Evolutionary conservation across 1,140 invertebrate species (phyloP), one percentile per base, ranked within the genome.

Genomic region (Homarus americanus): DNA sequence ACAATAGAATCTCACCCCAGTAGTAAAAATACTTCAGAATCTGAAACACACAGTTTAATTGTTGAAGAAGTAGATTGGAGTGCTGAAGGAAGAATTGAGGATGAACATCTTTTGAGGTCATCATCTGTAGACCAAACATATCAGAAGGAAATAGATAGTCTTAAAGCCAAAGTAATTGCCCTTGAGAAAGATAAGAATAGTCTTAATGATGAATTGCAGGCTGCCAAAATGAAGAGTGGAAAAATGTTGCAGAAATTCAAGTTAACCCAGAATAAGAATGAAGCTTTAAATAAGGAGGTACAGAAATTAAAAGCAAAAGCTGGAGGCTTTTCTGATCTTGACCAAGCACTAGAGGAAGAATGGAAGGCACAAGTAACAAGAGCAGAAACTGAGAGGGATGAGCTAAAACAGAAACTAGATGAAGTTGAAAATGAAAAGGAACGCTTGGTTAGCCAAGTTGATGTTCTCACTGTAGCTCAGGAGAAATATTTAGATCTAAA

Each of bases 401-500:
- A 92, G 34, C 49, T 89, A 28, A 91, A 91, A 38, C 89, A 89
- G 40, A 91, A 92, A 86, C 34, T 91, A 17, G 92, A 92, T 73
- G 89, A 93, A 28, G 36, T 93, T 17, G 92, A 92, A 75, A 93
- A 91, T 53, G 93, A 94, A 89, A 92, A 94, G 58, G 82, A 91
- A 40, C 92, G 93, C 53, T 82, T 94, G 34, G 82, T 93, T 69
- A 92, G 91, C 15, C 94, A 94, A 93, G 95, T 97, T 82, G 97
- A 97, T 91, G 95, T 97, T 9, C 94, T 98, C 15, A 96, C 96
- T 3, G 95, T 96, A 32, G 96, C 97, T n/a, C 97, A 97, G 93
- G 97, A 97, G 58, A 95, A 96, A 78, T 95, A 97, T 92, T 94
- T 96, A 3, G 97, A 97, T 93, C 96, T 96, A 94, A 97, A 97